Evolutionary conservation across 1,140 invertebrate genomes (phyloP), one percentile per base, ranked within the genome.

Genomic region (Drosophila funebris): DNA sequence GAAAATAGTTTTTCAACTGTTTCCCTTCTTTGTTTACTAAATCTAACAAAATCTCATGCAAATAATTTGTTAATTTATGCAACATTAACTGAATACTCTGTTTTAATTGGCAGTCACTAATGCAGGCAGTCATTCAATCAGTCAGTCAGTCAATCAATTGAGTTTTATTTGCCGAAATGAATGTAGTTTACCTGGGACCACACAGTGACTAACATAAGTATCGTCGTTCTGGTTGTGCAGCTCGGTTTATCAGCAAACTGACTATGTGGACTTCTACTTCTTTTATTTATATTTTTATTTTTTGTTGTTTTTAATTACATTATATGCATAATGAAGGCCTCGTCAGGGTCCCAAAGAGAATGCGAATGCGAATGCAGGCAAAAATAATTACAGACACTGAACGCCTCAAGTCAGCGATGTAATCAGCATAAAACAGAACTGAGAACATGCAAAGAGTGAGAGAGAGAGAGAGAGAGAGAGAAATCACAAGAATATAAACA

Each of bases 221-320:
- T n/a, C 11, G n/a, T n/a, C 9, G 18, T 24, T 8, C 5, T 24
- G 5, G 20, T 41, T 33, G 31, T 33, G 9, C 41, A 44, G 18
- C 18, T 18, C 5, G 39, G 3, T 27, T 27, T 6, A 27, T 27
- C 31, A 39, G 37, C 37, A 39, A 44, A 22, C 18, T 24, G 22
- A 29, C 22, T 48, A n/a, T n/a, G 41, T 18, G 41, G 29, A 52
- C 52, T 46, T 41, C 53, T n/a, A n/a, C n/a, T n/a, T n/a, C n/a
- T n/a, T n/a, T n/a, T n/a, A n/a, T n/a, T n/a, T n/a, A n/a, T n/a
- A n/a, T n/a, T n/a, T 29, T 78, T 63, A 78, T 39, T 63, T 36
- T 69, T 77, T 78, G 61, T 44, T 66, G 4, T 76, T 80, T 87
- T 87, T 84, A 87, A 84, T 84, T 84, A 87, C 77, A 84, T 84